Base-by-base conservation (phyloP, 2,888 invertebrate genomes). In the Aphidoletes aphidimyza region DNA sequence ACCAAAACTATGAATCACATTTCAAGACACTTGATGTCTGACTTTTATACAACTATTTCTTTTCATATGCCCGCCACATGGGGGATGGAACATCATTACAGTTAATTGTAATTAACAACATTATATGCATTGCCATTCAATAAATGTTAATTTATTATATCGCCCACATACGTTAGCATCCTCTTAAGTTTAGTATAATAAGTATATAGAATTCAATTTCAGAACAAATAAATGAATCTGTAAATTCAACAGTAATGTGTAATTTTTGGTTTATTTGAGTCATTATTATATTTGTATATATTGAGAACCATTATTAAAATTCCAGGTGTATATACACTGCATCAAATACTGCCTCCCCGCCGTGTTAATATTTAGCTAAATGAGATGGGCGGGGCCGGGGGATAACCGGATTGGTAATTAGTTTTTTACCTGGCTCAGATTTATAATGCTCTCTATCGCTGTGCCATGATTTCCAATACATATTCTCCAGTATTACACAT, bases 231-330 rank as follows among this genome's bases (percentile, higher is more conserved):
- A 30, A 69, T 69, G 69, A 69, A 69, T 69, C n/a, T 26, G 30
- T 30, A 69, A 11, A 30, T 69, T 69, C 14, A 69, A 69, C 11
- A 54, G n/a, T 22, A 22, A 22, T 54, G n/a, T 54, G n/a, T 54
- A 5, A 8, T 47, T 39, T 39, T 39, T 39, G 5, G 5, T 39
- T 39, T 39, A 8, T 39, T 11, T 39, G 5, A 39, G 5, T 39
- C 39, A 8, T 47, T 19, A 47, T 47, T 19, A 47, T 47, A 69
- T 69, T 69, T 69, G 2, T 30, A 30, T 14, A 1, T 30, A 30
- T 30, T 69, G 69, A 69, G 69, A 69, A 69, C 69, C 69, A 69
- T 69, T 69, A 14, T 69, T 30, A 69, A 69, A 69, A 69, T 69
- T 69, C 69, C 69, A 69, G 3, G 34, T 69, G 69, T 69, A 69